Evolutionary conservation across 2,113 vertebrate species (phyloP).

Genomic region (Hemichromis elongatus): DNA sequence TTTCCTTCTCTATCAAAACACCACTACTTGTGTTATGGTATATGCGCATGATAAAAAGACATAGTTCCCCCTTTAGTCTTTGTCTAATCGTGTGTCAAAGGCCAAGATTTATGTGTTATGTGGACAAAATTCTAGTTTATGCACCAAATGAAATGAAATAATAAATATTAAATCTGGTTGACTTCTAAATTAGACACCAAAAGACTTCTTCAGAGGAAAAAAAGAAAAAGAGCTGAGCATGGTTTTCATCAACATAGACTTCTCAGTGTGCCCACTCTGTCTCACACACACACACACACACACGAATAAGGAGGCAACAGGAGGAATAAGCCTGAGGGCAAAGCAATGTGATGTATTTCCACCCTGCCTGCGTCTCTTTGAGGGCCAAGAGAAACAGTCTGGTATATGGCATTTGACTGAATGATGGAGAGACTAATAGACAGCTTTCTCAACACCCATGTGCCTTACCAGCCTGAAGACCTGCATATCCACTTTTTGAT

Average conservation of each 20-base stretch:
- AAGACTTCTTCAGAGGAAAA: not conserved
- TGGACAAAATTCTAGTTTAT: not conserved
- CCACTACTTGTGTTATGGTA: not conserved
- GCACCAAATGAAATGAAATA: not conserved
- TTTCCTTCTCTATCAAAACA: not conserved
- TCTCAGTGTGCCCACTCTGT: not conserved
- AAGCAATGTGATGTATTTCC: constrained; percentile 37
- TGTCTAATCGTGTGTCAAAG: constrained; percentile 9
- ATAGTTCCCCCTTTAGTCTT: not conserved
- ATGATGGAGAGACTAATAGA: constrained; percentile 39
- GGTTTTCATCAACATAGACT: constrained; percentile 4
- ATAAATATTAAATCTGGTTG: not conserved
- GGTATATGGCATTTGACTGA: constrained; percentile 55
- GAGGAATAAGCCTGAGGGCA: constrained; percentile 28
- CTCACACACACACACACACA: not conserved
- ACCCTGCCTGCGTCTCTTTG: constrained; percentile 32
- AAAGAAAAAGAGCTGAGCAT: not conserved
- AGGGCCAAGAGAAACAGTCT: constrained; percentile 67
- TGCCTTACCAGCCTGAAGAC: not conserved
- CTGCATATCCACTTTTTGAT: not conserved
- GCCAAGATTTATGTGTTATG: not conserved
- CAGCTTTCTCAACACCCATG: constrained; percentile 26
- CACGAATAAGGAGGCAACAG: constrained; percentile 3
- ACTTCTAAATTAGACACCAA: not conserved
- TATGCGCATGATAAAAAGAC: not conserved